Percentiles rank a stretch among this genome's conserved stretches.
phyloP scores from a whole-genome alignment of 2,888 invertebrate species.

The Melieria omissa region DNA sequence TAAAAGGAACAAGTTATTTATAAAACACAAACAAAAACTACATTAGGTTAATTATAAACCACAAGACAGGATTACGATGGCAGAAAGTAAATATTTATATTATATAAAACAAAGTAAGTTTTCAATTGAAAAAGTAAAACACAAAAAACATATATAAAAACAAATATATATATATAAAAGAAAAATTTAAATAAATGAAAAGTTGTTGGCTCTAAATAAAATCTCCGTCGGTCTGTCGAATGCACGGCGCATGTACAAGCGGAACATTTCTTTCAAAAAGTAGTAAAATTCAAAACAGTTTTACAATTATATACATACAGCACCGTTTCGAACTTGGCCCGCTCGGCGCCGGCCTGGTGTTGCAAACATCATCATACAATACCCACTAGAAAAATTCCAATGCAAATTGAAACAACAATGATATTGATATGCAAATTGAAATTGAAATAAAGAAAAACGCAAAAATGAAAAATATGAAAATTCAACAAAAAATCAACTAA shows the following conservation, averaged over 20 bases:
- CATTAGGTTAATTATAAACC: neutral
- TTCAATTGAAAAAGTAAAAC: neutral
- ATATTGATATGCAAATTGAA: slow-evolving; percentile 16
- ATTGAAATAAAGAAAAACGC: slow-evolving; percentile 23
- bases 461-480: slow-evolving; percentile 51
- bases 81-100: neutral
- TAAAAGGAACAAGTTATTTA: slow-evolving; percentile 18
- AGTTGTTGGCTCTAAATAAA: neutral
- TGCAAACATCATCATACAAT: slow-evolving; percentile 3
- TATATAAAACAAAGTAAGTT: neutral
- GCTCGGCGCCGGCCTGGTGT: too few species aligned
- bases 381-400: slow-evolving; percentile 32
- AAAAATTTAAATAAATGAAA: slow-evolving; percentile 15
- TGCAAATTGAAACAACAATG: slow-evolving; percentile 41
- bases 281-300: neutral
- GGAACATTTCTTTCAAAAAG: too few species aligned
- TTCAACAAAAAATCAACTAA: slow-evolving; percentile 47
- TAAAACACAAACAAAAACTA: slow-evolving; percentile 11
- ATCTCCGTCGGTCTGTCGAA: neutral
- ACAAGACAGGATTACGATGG: slow-evolving; percentile 1
- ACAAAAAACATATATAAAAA: neutral
- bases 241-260: neutral
- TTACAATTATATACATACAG: slow-evolving; percentile 16
- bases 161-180: slow-evolving; percentile 20
- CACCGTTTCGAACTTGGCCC: too few species aligned